phyloP scores from a whole-genome alignment of 2,113 vertebrate genomes.

The Bubo bubo region DNA sequence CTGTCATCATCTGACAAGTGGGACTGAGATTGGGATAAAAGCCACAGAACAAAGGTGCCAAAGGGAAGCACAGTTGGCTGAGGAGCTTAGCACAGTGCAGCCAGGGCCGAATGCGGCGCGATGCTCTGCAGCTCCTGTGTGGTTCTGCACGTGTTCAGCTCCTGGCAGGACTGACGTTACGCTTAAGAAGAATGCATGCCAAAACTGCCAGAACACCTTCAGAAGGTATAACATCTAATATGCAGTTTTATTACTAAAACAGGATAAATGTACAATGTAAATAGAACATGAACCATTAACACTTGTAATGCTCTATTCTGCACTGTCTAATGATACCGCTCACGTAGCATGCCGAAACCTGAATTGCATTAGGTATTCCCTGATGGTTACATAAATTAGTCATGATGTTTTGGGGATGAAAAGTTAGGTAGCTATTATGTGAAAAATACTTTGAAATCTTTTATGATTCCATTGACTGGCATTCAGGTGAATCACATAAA shows the following conservation, averaged over 20 bases:
- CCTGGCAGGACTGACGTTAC: not conserved
- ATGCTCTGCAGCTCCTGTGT: not conserved
- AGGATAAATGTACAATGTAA: conserved; percentile 39
- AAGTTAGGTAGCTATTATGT: conserved; percentile 31
- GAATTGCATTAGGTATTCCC: conserved; percentile 55
- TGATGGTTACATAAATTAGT: conserved; percentile 61
- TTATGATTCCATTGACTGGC: conserved; percentile 24
- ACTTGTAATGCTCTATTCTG: conserved; percentile 7
- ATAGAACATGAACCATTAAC: conserved; percentile 51
- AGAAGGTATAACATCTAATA: conserved; percentile 24
- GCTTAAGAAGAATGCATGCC: not conserved
- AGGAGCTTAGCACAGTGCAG: not conserved
- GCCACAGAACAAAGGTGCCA: conserved; percentile 27
- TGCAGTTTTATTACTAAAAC: conserved; percentile 31
- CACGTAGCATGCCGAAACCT: conserved; percentile 6
- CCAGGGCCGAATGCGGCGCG: not conserved
- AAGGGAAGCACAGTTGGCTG: conserved; percentile 5
- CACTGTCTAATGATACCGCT: conserved; percentile 3
- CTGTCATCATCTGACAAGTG: conserved; percentile 22
- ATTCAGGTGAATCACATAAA: conserved; percentile 40
- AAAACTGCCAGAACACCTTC: not conserved
- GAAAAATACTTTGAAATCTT: conserved; percentile 37
- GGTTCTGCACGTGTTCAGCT: not conserved
- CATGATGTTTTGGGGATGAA: conserved; percentile 46
- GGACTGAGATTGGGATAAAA: conserved; percentile 37